A percentile compares a stretch with the other conserved stretches of the same genome.
These are phyloP conservation scores for Danaus melanippus DNA, from an alignment of 1,140 invertebrate genomes.

Conservation along the genomic window DNA sequence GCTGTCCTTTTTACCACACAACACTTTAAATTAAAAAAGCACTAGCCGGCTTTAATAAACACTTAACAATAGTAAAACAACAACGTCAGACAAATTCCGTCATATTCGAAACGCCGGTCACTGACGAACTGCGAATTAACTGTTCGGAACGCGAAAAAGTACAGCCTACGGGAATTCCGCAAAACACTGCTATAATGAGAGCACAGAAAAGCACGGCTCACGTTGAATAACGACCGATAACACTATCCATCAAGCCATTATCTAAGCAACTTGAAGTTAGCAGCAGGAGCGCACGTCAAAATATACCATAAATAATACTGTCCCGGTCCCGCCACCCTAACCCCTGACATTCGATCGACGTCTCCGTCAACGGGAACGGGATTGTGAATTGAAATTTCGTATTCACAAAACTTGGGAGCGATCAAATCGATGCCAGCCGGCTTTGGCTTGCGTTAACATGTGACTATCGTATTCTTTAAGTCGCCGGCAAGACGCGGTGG, in stretches of 20 bases:
- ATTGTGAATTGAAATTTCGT: conserved; percentile 40
- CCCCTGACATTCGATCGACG: conserved; percentile 40
- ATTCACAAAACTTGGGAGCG: conserved; percentile 32
- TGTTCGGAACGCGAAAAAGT: conserved; percentile 17
- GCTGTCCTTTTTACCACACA: no score
- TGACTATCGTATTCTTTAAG: conserved; percentile 45
- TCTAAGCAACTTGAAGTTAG: conserved; percentile 63
- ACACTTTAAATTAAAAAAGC: no score
- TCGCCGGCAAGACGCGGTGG: conserved; percentile 32
- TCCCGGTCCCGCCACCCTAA: conserved; percentile 43
- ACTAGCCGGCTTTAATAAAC: no score
- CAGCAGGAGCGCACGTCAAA: conserved; percentile 61
- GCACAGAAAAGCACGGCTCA: conserved; percentile 43
- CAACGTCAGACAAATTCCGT: no score
- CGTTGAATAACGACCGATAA: conserved; percentile 63
- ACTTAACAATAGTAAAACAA: no score
- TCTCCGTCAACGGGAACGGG: conserved; percentile 28
- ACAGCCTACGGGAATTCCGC: conserved; percentile 37
- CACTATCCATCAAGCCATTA: conserved; percentile 69
- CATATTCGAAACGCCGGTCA: conserved; percentile 28
- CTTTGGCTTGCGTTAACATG: conserved; percentile 44
- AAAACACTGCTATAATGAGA: conserved; percentile 41
- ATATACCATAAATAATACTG: conserved; percentile 68
- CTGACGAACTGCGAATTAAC: conserved; percentile 30
- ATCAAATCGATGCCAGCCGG: conserved; percentile 46